Base-by-base conservation (phyloP, 2,888 invertebrate genomes). In the Hyposoter didymator region DNA sequence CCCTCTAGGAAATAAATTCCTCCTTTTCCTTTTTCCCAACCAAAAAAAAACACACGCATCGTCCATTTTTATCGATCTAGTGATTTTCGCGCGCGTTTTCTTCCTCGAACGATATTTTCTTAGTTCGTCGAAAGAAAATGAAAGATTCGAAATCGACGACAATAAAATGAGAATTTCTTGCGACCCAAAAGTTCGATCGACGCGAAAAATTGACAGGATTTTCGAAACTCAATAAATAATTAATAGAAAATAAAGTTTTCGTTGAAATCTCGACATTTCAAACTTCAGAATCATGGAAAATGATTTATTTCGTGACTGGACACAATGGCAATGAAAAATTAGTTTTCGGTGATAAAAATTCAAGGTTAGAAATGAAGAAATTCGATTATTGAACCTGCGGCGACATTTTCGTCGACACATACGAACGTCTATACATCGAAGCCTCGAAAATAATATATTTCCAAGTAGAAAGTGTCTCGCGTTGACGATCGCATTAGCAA, bases 391-490 rank as follows among this genome's bases (percentile, higher is more conserved):
- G 4, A 2, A 10, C 55, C 4, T 22, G n/a, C n/a, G 55, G 22
- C 22, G 4, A 22, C n/a, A 49, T 55, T 55, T 55, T 55, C 55
- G 55, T 22, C 4, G 22, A 3, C 4, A 3, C 55, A 55, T 22
- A 28, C 28, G 14, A 59, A 28, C 6, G 6, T 28, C 12, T 28
- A 22, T 22, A 59, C 3, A 22, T 55, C 4, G 39, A 67, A 35
- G 55, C n/a, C n/a, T n/a, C 14, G 35, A 67, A 67, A 73, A 66
- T 66, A 45, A 67, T 45, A 32, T 35, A 39, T 80, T 72, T 75
- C 7, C 4, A 17, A 39, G 52, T 64, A 74, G 52, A 81, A 74
- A 75, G 67, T 69, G 67, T 19, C 32, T 80, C 10, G 45, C 47
- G n/a, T 32, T 35, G 32, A 45, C 10, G 19, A 55, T 17, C 14